Evolutionary conservation across 2,113 vertebrate genomes (phyloP), one percentile per base, ranked within the genome.

Genomic region (Indri indri): DNA sequence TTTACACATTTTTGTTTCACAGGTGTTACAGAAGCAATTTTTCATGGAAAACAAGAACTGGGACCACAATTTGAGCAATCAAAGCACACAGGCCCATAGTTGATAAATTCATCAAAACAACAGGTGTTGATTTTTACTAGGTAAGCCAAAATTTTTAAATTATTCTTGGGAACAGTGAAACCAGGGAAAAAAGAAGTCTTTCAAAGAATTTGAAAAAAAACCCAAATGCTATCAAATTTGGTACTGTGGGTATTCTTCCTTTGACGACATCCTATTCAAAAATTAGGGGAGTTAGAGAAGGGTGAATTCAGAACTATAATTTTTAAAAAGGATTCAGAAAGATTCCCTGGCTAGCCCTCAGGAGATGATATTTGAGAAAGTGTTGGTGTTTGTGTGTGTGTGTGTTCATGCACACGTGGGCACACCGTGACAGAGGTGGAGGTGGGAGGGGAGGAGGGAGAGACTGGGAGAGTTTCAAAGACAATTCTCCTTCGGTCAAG

Each of bases 121-220:
- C 32, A 84, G 57, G 45, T 87, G 88, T 59, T 93, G 83, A 45
- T 57, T 93, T 96, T 87, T 70, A 57, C 54, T 68, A 57, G 47
- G 63, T 47, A 85, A 92, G 70, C 70, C 52, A 93, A 85, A 95
- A 90, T 65, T 54, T 80, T 77, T 61, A 71, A 92, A 59, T 37
- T 42, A 76, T 71, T 77, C 68, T 92, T 80, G 42, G 59, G 81
- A 47, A 54, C 70, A 65, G 16, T 47, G 30, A 70, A 91, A 50
- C 8, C 12, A n/a, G 59, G 50, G 17, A 13, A n/a, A n/a, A 25
- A 2, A 54, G 40, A 2, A 54, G 13, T 59, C 18, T 65, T 86
- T 82, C 95, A 88, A 91, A 86, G 23, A 65, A 61, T 80, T 83
- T 45, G 12, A 22, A 22, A 23, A n/a, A 17, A 82, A 59, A 91